Evolutionary conservation across 2,797 vertebrate genomes (phyloP).

Genomic region (Pelobates cultripes): DNA sequence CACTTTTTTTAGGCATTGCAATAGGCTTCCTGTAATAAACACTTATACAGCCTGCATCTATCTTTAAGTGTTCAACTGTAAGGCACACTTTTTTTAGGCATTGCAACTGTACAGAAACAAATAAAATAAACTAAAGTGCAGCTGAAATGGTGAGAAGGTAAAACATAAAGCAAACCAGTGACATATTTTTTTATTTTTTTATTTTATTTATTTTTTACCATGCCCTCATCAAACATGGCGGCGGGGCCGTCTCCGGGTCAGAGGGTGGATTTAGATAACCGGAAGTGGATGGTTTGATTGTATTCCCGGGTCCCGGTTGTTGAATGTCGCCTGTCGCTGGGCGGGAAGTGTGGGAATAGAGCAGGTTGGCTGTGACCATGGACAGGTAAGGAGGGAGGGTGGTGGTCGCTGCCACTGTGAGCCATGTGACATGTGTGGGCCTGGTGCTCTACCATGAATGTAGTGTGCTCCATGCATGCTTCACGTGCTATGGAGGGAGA

Average conservation of each 20-base stretch:
- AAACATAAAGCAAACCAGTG: too few species aligned
- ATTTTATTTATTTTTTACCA: too few species aligned
- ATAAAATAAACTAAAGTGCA: too few species aligned
- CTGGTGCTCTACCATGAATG: background rate
- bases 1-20: too few species aligned
- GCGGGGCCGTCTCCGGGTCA: constrained; percentile 53
- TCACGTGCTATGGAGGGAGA: background rate
- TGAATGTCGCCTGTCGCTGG: background rate
- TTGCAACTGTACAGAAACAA: too few species aligned
- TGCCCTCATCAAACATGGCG: constrained; percentile 28
- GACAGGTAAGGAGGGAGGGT: constrained; percentile 55
- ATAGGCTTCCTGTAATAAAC: too few species aligned
- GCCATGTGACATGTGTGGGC: too few species aligned
- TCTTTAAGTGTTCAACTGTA: too few species aligned
- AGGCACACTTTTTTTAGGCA: too few species aligned
- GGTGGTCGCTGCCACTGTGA: background rate
- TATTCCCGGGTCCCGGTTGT: background rate
- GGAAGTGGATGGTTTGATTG: background rate
- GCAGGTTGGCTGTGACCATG: constrained; percentile 37
- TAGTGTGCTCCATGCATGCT: background rate
- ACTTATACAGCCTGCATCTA: too few species aligned
- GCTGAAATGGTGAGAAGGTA: too few species aligned
- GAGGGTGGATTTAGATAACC: constrained; percentile 54
- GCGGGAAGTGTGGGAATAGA: constrained; percentile 35
- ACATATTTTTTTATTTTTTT: too few species aligned